Evolutionary conservation across 2,888 invertebrate genomes (phyloP), one percentile per base, ranked within the genome.

Genomic region (Apodemia hepburni): DNA sequence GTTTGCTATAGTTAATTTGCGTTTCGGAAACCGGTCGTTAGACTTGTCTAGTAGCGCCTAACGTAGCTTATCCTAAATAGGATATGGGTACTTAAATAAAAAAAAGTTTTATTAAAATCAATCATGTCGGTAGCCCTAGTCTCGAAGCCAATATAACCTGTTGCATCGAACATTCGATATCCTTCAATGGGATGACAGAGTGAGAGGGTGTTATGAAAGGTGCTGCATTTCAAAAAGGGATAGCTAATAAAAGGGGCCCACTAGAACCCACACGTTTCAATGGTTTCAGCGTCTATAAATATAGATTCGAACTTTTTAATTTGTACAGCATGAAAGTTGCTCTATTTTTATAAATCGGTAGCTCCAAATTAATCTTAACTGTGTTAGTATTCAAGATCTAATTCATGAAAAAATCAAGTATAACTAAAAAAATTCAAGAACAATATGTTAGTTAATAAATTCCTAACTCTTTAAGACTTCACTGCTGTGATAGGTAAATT

Each of bases 121-220:
- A 87, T 87, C 83, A 79, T 74, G 74, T 67, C 69, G 76, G 6
- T 88, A 90, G 71, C 91, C 90, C 91, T 91, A 80, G 74, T 76
- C 70, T 76, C 74, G 79, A 82, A 86, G 76, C 84, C 90, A 83
- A 90, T 90, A 86, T 77, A 73, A 88, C 90, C 83, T 91, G 90
- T 91, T 91, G 90, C 89, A 78, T 78, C 78, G 81, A 90, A 86
- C 84, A 84, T 89, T 91, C 90, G 91, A 91, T 91, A 87, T 83
- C 86, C 85, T 89, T 87, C 89, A 87, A 89, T 89, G 90, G 87
- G 76, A 81, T 76, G 79, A 65, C 64, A 65, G 76, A 85, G 51
- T 65, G 73, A 73, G 85, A 82, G 42, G 65, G 67, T 60, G 64
- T 18, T 69, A 80, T 73, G 51, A 49, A 15, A 17, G 47, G 27